These are phyloP conservation scores for Odontesthes bonariensis DNA, from an alignment of 2,113 vertebrate genomes.

Conservation along the genomic window DNA sequence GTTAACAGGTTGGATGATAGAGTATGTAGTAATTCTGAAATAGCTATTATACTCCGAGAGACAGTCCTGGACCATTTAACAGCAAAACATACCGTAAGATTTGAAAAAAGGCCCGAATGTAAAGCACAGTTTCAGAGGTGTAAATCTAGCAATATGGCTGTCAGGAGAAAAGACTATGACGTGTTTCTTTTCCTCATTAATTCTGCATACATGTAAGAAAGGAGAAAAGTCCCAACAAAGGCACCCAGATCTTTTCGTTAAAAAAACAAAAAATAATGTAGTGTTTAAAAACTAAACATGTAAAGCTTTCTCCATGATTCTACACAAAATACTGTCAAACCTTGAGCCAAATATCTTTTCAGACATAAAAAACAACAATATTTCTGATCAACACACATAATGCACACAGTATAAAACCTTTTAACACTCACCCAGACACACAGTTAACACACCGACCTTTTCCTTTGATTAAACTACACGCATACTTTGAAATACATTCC, in stretches of 20 bases:
- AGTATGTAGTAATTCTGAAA: background rate
- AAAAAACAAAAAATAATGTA: conserved; percentile 12
- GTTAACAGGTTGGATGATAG: background rate
- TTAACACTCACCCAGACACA: conserved; percentile 22
- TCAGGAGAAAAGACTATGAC: background rate
- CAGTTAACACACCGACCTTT: conserved; percentile 15
- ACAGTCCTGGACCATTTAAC: background rate
- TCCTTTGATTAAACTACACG: conserved; percentile 8
- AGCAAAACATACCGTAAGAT: background rate
- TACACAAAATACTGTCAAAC: background rate
- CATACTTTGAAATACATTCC: conserved; percentile 46
- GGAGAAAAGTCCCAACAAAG: conserved; percentile 18
- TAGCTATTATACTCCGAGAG: background rate
- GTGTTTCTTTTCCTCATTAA: background rate
- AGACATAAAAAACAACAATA: background rate
- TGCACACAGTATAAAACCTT: conserved; percentile 31
- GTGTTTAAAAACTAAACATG: conserved; percentile 10
- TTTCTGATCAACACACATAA: background rate
- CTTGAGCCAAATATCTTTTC: background rate
- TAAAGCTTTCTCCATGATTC: conserved; percentile 9
- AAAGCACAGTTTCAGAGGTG: conserved; percentile 9
- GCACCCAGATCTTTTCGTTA: conserved; percentile 23
- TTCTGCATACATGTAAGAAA: background rate
- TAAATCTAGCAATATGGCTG: background rate
- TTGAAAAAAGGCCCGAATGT: conserved; percentile 22